Evolutionary conservation across 1,140 invertebrate species (phyloP).

Genomic region (Dinoponera quadriceps): DNA sequence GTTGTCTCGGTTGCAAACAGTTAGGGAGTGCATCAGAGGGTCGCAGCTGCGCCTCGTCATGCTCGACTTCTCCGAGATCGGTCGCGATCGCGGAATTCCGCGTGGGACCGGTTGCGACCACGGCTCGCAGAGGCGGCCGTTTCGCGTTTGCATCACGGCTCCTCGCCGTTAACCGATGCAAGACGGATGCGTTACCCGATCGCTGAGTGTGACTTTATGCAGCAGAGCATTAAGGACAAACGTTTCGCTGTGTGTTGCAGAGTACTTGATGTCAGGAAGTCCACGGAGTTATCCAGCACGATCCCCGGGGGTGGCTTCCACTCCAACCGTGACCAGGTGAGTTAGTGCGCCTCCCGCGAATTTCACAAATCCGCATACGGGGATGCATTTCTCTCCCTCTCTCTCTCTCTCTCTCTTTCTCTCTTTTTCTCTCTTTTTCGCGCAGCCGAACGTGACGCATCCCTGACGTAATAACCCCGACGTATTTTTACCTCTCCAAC

Average conservation of each 20-base stretch:
- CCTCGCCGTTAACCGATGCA: conserved; percentile 51
- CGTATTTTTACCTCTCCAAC: conserved; percentile 62
- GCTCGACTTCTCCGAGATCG: too few species aligned
- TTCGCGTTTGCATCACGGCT: conserved; percentile 20
- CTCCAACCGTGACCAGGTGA: conserved; percentile 80
- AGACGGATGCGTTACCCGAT: conserved; percentile 52
- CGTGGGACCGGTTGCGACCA: too few species aligned
- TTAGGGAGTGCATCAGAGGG: too few species aligned
- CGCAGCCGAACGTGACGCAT: conserved; percentile 45
- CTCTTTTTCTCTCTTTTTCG: not conserved
- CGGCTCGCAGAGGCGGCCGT: conserved; percentile 24
- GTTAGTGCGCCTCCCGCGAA: conserved; percentile 59
- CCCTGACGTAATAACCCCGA: conserved; percentile 54
- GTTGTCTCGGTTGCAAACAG: too few species aligned
- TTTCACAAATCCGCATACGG: conserved; percentile 43
- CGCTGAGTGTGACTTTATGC: conserved; percentile 60
- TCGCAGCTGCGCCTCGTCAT: too few species aligned
- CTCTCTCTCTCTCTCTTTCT: too few species aligned
- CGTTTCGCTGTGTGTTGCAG: conserved; percentile 81
- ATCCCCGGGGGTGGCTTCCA: conserved; percentile 82
- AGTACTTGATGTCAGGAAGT: conserved; percentile 86
- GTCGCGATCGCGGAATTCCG: too few species aligned
- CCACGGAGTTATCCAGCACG: conserved; percentile 83
- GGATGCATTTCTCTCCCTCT: conserved; percentile 29
- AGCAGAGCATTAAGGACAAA: conserved; percentile 55